Evolutionary conservation across 2,797 vertebrate genomes (phyloP).

Genomic region (Gymnoscopelus braueri): DNA sequence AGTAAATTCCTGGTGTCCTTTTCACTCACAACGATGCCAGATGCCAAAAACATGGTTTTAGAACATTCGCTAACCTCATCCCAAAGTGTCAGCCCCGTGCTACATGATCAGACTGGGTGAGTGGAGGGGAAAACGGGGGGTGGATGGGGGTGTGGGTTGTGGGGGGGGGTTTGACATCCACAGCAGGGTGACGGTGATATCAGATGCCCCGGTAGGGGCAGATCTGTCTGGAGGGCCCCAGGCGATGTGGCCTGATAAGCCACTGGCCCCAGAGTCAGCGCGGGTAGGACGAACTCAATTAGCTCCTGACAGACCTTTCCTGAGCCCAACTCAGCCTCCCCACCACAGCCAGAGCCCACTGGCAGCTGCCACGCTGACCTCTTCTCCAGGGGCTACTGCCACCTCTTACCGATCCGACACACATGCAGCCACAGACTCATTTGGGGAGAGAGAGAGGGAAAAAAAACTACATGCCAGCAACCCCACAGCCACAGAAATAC

Average conservation of each 20-base stretch:
- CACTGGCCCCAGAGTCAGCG: slow-evolving; percentile 80
- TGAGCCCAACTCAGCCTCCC: slow-evolving; percentile 63
- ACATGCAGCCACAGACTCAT: slow-evolving; percentile 44
- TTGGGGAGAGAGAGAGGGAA: slow-evolving; percentile 43
- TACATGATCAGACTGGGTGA: slow-evolving; percentile 63
- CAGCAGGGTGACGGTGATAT: slow-evolving; percentile 78
- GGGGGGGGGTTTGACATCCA: slow-evolving; percentile 63
- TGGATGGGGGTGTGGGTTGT: slow-evolving; percentile 44
- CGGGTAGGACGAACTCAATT: slow-evolving; percentile 84
- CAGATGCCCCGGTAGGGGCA: slow-evolving; percentile 81
- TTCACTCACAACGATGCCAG: slow-evolving; percentile 54
- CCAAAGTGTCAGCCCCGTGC: slow-evolving; percentile 56
- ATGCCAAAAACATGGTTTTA: slow-evolving; percentile 63
- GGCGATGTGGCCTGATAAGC: slow-evolving; percentile 83
- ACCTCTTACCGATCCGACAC: slow-evolving; percentile 68
- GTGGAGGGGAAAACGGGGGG: slow-evolving; percentile 34
- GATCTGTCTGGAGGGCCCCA: slow-evolving; percentile 76
- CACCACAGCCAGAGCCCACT: slow-evolving; percentile 65
- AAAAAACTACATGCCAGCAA: slow-evolving; percentile 28
- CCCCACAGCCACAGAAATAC: slow-evolving; percentile 42
- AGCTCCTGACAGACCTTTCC: slow-evolving; percentile 82
- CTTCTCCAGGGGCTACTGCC: slow-evolving; percentile 73
- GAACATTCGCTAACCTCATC: slow-evolving; percentile 69
- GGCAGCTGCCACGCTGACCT: slow-evolving; percentile 78
- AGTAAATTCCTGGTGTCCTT: slow-evolving; percentile 52